These are phyloP conservation scores for Campylorhamphus procurvoides DNA, from an alignment of 2,113 vertebrate genomes.

Conservation along the genomic window DNA sequence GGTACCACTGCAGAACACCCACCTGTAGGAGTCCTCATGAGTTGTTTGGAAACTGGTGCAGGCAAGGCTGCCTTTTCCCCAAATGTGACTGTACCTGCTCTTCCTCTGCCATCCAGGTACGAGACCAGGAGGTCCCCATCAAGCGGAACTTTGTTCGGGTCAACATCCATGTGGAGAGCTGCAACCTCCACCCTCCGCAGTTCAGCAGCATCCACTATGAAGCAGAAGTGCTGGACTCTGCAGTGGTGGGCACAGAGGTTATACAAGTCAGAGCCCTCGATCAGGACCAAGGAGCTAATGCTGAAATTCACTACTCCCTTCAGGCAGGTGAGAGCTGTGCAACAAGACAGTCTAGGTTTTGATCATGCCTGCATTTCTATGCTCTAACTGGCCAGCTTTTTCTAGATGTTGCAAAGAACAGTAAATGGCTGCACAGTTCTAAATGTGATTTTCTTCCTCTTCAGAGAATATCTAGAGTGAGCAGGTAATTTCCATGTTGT, in stretches of 20 bases:
- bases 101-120: conserved; percentile 77
- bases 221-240: conserved; percentile 76
- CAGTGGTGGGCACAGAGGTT: conserved; percentile 80
- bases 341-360: not conserved
- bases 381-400: not conserved
- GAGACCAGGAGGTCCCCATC: conserved; percentile 93
- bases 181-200: conserved; percentile 86
- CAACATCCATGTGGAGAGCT: conserved; percentile 82
- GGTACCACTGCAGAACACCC: not conserved
- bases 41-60: not conserved
- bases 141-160: conserved; percentile 92
- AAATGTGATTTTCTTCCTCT: not conserved
- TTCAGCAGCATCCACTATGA: conserved; percentile 86
- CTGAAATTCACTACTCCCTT: conserved; percentile 87
- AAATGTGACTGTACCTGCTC: not conserved
- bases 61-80: not conserved
- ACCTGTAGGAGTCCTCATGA: not conserved
- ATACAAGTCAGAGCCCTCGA: conserved; percentile 88
- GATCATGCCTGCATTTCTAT: not conserved
- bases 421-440: not conserved
- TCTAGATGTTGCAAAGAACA: not conserved
- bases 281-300: conserved; percentile 86
- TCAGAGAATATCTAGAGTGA: not conserved
- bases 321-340: conserved; percentile 83
- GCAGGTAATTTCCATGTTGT: not conserved